A percentile compares a stretch with the other conserved stretches of the same genome.
Conservation (phyloP, 2,113 vertebrate species). For the Myotis davidii region DNA sequence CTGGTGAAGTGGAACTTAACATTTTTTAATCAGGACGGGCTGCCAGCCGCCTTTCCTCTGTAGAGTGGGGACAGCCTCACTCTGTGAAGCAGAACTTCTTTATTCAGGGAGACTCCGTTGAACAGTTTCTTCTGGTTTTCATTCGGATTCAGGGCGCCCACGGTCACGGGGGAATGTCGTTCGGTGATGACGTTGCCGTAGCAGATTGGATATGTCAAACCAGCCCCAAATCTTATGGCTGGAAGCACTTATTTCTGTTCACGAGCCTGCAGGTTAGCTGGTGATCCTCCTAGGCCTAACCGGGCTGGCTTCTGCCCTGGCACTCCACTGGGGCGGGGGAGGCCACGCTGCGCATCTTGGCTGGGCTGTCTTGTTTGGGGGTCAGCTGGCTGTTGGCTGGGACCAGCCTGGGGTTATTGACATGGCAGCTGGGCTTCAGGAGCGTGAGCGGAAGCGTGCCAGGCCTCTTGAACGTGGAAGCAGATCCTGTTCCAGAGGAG, state of each 20-base stretch:
- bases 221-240: neutral
- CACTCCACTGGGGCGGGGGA: neutral
- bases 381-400: neutral
- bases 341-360: neutral
- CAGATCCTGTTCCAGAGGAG: neutral
- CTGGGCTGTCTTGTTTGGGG: neutral
- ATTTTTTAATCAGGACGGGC: slow-evolving; percentile 40
- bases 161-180: neutral
- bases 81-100: slow-evolving; percentile 28
- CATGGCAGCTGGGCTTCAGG: neutral
- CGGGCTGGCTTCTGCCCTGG: neutral
- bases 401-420: neutral
- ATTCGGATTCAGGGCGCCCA: neutral
- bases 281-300: neutral
- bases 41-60: neutral
- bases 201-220: neutral
- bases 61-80: neutral
- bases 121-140: neutral
- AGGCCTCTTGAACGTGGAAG: neutral
- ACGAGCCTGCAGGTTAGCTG: neutral
- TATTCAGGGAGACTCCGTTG: neutral
- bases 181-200: accelerated
- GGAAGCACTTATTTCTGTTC: neutral
- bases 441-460: accelerated
- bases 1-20: neutral